These are phyloP conservation scores for Melozone crissalis DNA, from an alignment of 2,113 vertebrate genomes.

Conservation along the genomic window DNA sequence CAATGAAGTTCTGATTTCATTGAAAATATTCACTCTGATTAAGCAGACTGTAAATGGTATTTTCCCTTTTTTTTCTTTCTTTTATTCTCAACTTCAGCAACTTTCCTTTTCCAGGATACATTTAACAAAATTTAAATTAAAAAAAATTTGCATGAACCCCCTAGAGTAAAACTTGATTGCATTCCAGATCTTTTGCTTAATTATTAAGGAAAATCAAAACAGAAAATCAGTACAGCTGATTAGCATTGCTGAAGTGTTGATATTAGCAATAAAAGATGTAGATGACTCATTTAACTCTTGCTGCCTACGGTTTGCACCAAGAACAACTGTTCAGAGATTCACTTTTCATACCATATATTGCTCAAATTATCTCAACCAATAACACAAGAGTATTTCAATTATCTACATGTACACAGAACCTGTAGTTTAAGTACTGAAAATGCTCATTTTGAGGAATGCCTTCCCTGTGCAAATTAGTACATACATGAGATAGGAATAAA, in stretches of 20 bases:
- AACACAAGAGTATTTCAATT: neutral
- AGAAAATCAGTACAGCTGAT: slow-evolving; percentile 80
- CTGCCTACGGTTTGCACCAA: neutral
- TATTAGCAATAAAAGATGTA: slow-evolving; percentile 65
- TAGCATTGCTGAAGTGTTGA: slow-evolving; percentile 76
- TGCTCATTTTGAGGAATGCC: neutral
- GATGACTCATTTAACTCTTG: slow-evolving; percentile 70
- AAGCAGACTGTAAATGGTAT: slow-evolving; percentile 12
- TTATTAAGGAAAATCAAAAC: slow-evolving; percentile 80
- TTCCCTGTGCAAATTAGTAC: neutral
- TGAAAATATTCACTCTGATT: slow-evolving; percentile 41
- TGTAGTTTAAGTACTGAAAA: neutral
- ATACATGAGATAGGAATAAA: neutral
- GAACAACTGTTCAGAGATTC: neutral
- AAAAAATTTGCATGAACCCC: slow-evolving; percentile 73
- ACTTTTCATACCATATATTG: neutral
- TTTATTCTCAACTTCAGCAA: slow-evolving; percentile 52
- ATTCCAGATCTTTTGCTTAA: slow-evolving; percentile 77
- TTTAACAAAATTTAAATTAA: slow-evolving; percentile 60
- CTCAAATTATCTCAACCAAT: neutral
- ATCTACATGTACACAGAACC: neutral
- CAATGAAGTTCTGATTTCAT: slow-evolving; percentile 9
- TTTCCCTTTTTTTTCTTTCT: neutral
- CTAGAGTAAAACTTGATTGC: slow-evolving; percentile 78
- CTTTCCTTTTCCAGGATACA: slow-evolving; percentile 44